phyloP scores from a whole-genome alignment of 2,797 vertebrate genomes.

The Smutsia temminckii region DNA sequence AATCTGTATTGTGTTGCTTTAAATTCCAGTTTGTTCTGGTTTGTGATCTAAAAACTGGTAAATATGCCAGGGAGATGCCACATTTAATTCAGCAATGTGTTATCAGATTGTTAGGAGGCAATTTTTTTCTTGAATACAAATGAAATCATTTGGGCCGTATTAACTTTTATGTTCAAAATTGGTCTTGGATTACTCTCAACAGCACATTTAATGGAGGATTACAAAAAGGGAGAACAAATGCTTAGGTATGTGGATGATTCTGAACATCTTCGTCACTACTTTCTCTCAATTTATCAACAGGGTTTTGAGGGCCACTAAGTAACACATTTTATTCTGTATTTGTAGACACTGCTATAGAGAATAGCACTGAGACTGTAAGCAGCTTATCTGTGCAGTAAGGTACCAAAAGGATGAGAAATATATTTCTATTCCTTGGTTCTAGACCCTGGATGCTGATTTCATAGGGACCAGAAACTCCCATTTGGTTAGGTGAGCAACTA shows the following conservation, averaged over 20 bases:
- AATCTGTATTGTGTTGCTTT: slow-evolving; percentile 10
- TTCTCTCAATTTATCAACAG: slow-evolving; percentile 8
- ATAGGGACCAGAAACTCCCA: neutral
- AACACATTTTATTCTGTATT: neutral
- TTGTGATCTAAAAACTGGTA: slow-evolving; percentile 56
- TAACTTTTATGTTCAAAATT: slow-evolving; percentile 61
- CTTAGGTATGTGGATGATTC: neutral
- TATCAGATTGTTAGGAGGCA: slow-evolving; percentile 53
- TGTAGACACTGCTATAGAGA: neutral
- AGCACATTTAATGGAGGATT: neutral
- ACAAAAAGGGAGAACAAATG: neutral
- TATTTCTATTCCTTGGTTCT: neutral
- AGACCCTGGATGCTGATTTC: neutral
- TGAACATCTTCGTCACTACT: neutral
- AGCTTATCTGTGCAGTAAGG: neutral
- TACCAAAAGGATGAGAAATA: neutral
- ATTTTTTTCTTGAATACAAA: slow-evolving; percentile 36
- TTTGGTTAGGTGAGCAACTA: neutral
- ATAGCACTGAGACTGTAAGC: neutral
- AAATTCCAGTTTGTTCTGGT: slow-evolving; percentile 50
- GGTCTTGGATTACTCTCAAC: neutral
- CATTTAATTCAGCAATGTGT: slow-evolving; percentile 54
- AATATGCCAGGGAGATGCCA: slow-evolving; percentile 52
- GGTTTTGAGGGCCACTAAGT: neutral
- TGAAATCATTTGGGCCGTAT: slow-evolving; percentile 57